A percentile compares a stretch with the other conserved stretches of the same genome.
phyloP scores from a whole-genome alignment of 2,113 vertebrate genomes.

The Heterotis niloticus region DNA sequence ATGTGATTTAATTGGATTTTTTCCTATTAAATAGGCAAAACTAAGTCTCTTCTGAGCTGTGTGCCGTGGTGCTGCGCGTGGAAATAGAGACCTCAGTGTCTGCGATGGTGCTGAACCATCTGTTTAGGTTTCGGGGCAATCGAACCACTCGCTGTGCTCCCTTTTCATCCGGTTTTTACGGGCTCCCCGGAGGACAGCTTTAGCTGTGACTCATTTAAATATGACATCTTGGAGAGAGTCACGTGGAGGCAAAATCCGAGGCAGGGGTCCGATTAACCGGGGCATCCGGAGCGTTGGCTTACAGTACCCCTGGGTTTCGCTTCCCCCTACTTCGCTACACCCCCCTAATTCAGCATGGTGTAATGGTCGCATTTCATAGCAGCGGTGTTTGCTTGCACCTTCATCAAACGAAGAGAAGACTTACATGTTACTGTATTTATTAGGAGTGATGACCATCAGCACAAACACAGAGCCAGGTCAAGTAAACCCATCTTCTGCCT shows the following conservation, averaged over 20 bases:
- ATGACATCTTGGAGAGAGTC: slow-evolving; percentile 26
- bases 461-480: slow-evolving; percentile 24
- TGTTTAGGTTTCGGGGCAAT: slow-evolving; percentile 56
- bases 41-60: slow-evolving; percentile 34
- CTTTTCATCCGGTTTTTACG: slow-evolving; percentile 44
- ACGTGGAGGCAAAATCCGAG: background rate
- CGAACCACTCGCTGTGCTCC: slow-evolving; percentile 43
- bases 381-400: background rate
- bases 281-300: slow-evolving; percentile 27
- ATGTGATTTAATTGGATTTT: slow-evolving; percentile 38
- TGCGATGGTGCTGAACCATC: slow-evolving; percentile 49
- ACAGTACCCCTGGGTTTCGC: background rate
- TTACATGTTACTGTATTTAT: slow-evolving; percentile 1
- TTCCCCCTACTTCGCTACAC: slow-evolving; percentile 17
- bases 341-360: background rate
- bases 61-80: slow-evolving; percentile 36
- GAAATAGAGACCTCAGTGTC: slow-evolving; percentile 50
- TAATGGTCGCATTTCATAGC: background rate
- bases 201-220: slow-evolving; percentile 51
- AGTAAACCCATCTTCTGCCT: no score
- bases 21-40: slow-evolving; percentile 35
- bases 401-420: slow-evolving; percentile 3
- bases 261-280: background rate
- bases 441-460: slow-evolving; percentile 12
- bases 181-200: slow-evolving; percentile 37